Conservation (phyloP, 2,888 invertebrate genomes). For the Oscheius sp. region DNA sequence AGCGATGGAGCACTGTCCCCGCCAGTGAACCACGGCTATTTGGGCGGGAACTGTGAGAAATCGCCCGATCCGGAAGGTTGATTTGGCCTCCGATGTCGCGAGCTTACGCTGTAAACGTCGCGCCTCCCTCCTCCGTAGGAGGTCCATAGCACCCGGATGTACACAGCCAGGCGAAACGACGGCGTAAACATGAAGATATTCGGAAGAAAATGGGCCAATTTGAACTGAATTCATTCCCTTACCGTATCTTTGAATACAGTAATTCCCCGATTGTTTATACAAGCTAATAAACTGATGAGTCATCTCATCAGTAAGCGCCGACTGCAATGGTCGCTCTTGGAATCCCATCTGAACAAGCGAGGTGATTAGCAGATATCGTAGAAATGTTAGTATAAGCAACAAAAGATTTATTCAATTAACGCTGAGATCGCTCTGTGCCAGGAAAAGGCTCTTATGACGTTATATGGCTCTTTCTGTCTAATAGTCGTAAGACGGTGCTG, state of each 20-base stretch:
- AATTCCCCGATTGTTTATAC: neutral
- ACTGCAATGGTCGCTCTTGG: no score
- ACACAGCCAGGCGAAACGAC: no score
- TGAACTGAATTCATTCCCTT: no score
- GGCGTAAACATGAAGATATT: no score
- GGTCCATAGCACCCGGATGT: neutral
- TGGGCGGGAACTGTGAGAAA: constrained; percentile 17
- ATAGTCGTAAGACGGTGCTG: constrained; percentile 21
- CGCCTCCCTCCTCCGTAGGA: neutral
- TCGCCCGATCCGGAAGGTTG: neutral
- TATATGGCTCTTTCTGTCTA: neutral
- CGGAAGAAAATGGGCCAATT: no score
- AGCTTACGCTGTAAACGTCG: constrained; percentile 27
- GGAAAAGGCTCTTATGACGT: no score
- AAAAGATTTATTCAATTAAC: constrained; percentile 12
- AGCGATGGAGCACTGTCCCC: neutral
- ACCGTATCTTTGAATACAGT: neutral
- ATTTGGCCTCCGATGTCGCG: constrained; percentile 20
- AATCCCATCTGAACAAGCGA: no score
- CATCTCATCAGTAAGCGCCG: neutral
- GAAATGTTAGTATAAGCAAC: neutral
- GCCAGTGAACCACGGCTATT: neutral
- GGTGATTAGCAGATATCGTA: no score
- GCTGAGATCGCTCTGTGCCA: constrained; percentile 21
- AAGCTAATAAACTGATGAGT: no score